Percentiles rank a stretch among this genome's conserved stretches.
phyloP scores from a whole-genome alignment of 2,888 invertebrate species.

The Leptinotarsa haldemani region DNA sequence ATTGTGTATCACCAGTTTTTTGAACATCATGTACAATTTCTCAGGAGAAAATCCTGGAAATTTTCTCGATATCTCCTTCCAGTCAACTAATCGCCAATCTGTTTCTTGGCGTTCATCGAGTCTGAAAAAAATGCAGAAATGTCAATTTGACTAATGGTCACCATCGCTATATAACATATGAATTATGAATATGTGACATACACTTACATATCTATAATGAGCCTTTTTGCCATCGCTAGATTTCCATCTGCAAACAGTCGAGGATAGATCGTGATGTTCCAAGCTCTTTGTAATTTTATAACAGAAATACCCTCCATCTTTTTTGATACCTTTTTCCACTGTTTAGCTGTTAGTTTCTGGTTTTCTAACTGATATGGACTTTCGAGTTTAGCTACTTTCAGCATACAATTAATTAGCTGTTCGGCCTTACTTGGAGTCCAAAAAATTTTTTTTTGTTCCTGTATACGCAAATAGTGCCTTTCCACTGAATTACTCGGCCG shows the following conservation, averaged over 20 bases:
- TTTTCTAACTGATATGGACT: slow-evolving; percentile 46
- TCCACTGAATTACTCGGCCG: slow-evolving; percentile 37
- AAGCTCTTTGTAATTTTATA: slow-evolving; percentile 43
- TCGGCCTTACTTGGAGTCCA: slow-evolving; percentile 43
- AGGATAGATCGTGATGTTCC: slow-evolving; percentile 48
- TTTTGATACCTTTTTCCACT: slow-evolving; percentile 48
- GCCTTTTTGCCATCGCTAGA: slow-evolving; percentile 31
- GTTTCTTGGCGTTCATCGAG: slow-evolving; percentile 44
- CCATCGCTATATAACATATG: no score
- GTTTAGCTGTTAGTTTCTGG: slow-evolving; percentile 32
- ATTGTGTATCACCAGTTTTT: slow-evolving; percentile 30
- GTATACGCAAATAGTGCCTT: slow-evolving; percentile 31
- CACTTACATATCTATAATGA: slow-evolving; percentile 46
- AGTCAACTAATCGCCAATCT: slow-evolving; percentile 50
- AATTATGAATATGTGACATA: not conserved
- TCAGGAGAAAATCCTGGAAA: slow-evolving; percentile 47
- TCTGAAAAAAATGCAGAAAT: slow-evolving; percentile 39
- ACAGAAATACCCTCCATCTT: slow-evolving; percentile 45
- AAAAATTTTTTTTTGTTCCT: slow-evolving; percentile 24
- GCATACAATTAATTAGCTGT: slow-evolving; percentile 43
- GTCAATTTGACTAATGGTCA: no score
- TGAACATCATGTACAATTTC: slow-evolving; percentile 46
- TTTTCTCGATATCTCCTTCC: slow-evolving; percentile 48
- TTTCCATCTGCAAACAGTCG: slow-evolving; percentile 45
- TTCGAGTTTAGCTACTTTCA: slow-evolving; percentile 37